Evolutionary conservation across 2,888 invertebrate species (phyloP).

Genomic region (Romanomermis culicivorax): DNA sequence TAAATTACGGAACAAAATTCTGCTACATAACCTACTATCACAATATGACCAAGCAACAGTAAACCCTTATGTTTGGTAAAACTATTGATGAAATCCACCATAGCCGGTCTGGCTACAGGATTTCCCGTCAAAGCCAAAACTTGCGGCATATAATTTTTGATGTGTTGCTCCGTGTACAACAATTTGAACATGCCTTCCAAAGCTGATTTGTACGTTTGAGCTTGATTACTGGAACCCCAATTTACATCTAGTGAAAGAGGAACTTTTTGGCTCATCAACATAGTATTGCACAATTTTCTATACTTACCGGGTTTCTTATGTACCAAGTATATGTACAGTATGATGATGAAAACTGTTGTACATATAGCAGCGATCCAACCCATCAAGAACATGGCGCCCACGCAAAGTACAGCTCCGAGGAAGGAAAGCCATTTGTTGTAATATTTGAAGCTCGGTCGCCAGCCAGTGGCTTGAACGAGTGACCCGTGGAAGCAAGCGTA

Average conservation of each 20-base stretch:
- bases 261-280: not conserved
- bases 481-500: slow-evolving; percentile 32
- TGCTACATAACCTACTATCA: slow-evolving; percentile 39
- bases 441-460: slow-evolving; percentile 30
- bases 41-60: slow-evolving; percentile 66
- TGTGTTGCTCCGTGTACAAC: slow-evolving; percentile 72
- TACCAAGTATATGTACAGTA: slow-evolving; percentile 69
- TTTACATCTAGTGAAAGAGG: slow-evolving; percentile 6
- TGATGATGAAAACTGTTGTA: slow-evolving; percentile 34
- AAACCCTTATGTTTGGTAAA: slow-evolving; percentile 53
- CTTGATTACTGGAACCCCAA: slow-evolving; percentile 10
- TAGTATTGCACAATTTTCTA: not conserved
- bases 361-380: slow-evolving; percentile 72
- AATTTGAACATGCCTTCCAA: slow-evolving; percentile 47
- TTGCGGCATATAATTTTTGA: slow-evolving; percentile 35
- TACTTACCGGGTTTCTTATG: slow-evolving; percentile 83
- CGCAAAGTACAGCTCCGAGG: slow-evolving; percentile 38
- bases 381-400: slow-evolving; percentile 73
- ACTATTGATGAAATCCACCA: slow-evolving; percentile 19
- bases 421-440: slow-evolving; percentile 31
- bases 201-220: slow-evolving; percentile 30
- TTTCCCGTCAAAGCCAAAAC: slow-evolving; percentile 20
- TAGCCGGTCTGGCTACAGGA: slow-evolving; percentile 18
- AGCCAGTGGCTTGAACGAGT: slow-evolving; percentile 29
- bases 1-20: not conserved